phyloP scores from a whole-genome alignment of 2,113 vertebrate species.

The Alces alces region DNA sequence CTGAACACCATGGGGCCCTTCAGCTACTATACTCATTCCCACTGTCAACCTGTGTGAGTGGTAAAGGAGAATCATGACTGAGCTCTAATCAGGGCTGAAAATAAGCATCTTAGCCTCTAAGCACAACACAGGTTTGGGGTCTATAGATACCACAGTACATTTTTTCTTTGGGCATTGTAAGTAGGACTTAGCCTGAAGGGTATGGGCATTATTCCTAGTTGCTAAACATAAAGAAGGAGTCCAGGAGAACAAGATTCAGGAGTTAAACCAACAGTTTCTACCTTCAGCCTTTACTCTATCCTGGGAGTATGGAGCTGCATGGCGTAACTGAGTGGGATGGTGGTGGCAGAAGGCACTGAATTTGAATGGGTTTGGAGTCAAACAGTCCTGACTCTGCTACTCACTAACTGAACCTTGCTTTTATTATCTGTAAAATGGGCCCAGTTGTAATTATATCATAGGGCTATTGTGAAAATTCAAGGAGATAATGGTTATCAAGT shows the following conservation, averaged over 20 bases:
- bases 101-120: not conserved
- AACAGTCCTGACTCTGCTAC: not conserved
- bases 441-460: not conserved
- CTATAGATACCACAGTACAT: not conserved
- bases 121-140: not conserved
- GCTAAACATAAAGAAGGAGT: conserved; percentile 25
- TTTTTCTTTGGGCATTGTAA: conserved; percentile 14
- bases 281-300: not conserved
- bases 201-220: not conserved
- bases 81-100: not conserved
- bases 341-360: not conserved
- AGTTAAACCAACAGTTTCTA: conserved; percentile 17
- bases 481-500: not conserved
- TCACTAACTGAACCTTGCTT: not conserved
- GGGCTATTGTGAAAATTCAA: conserved; percentile 26
- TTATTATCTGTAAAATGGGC: not conserved
- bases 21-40: not conserved
- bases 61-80: not conserved
- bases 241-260: not conserved
- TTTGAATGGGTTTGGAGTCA: conserved; percentile 25
- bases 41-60: not conserved
- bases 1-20: not conserved
- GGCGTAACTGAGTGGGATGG: not conserved
- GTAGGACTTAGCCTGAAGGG: not conserved
- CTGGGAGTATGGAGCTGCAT: not conserved